Base-by-base conservation (phyloP, 2,113 vertebrate genomes). In the Salminus brasiliensis region DNA sequence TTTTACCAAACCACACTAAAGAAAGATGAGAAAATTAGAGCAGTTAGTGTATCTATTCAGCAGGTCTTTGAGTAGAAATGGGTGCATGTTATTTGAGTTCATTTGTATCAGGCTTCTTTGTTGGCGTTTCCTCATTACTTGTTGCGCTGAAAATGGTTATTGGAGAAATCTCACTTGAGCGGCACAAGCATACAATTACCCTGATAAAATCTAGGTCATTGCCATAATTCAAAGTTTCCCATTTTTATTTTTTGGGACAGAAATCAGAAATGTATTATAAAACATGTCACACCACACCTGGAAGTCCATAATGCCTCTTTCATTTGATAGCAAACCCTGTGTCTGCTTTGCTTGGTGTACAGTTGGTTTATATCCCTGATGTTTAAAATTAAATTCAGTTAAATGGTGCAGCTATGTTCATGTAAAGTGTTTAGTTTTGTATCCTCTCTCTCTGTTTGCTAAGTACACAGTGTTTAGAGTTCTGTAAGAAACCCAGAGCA, bases 161-260 rank as follows among this genome's bases (percentile, higher is more conserved):
- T n/a, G n/a, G n/a, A n/a, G n/a, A n/a, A n/a, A n/a, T n/a, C n/a
- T n/a, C n/a, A n/a, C 41, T 16, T 43, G 65, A 30, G 80, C 78
- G 86, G 85, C 81, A 82, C 83, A 86, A 86, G 72, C 78, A 45
- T 82, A 15, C 67, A 36, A 72, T 5, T 84, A 77, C 45, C 29
- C 41, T 81, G 87, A 81, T 83, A 60, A 65, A 69, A 83, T 88
- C 85, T 76, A 79, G 82, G 84, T 80, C 83, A 84, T 53, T 74
- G 81, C 84, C 72, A 41, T 39, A 74, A 43, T 67, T 85, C 63
- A 69, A 36, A 59, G 68, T 84, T 68, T 90, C 77, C 87, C 84
- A 34, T 6, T 47, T 73, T 41, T 74, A 41, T 49, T 57, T 18
- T 34, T 43, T 63, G 11, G n/a, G n/a, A n/a, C n/a, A n/a, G n/a